Base-by-base conservation (phyloP, 23 tunicate species). In the Trididemnum clinides region DNA sequence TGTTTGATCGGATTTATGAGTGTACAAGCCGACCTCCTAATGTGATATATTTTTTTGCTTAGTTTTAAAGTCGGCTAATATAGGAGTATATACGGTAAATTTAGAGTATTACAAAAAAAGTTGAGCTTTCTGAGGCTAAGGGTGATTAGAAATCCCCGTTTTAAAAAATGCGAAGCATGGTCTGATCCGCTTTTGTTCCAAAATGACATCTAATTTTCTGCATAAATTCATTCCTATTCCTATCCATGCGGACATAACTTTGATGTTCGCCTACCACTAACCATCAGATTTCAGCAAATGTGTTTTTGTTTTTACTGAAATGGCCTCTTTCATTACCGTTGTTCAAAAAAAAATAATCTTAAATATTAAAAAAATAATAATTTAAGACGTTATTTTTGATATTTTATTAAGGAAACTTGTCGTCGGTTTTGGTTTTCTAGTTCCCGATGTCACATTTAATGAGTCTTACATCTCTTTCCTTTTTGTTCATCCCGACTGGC, bases 401-500 rank as follows among this genome's bases (percentile, higher is more conserved):
- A n/a, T n/a, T n/a, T n/a, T n/a, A n/a, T n/a, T 73, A 30, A 59
- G 89, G 51, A 92, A 92, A 88, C 71, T 92, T 87, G 87, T 92
- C 64, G 80, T 92, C 28, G 97, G 97, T 20, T 92, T 92, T 79
- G 97, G 92, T 36, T 88, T 92, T 36, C 66, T 92, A 84, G 92
- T 92, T 31, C 97, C 97, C 27, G 97, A 92, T 59, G 87, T 88
- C 28, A 39, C 86, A 29, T 88, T 88, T 58, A 88, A 88, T 33
- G 89, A 92, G 64, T 79, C 89, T 7, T 92, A 92, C 82, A 84
- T 92, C 29, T 87, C 97, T 22, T 92, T 88, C 72, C 82, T 92
- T 29, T 49, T 92, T 32, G 97, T 92, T 20, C 97, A 88, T 80
- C 97, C 97, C 2, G 97, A 92, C 78, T 92, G 97, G 97, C 88